A percentile compares a stretch with the other conserved stretches of the same genome.
Conservation (phyloP, 2,888 invertebrate species). For the Spilosoma lubricipeda region DNA sequence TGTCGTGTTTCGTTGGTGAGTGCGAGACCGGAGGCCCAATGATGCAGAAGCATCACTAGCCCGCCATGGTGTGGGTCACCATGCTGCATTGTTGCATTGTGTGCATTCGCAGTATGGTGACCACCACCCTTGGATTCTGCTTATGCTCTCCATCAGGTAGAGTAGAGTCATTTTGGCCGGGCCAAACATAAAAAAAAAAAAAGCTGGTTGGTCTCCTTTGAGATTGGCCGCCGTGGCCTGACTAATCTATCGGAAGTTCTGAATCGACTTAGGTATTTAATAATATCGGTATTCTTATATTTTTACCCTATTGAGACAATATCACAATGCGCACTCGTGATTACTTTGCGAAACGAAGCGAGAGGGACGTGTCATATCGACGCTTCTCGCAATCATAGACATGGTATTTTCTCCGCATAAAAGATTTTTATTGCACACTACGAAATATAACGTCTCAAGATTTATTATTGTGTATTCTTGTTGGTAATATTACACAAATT, state of each 20-base stretch:
- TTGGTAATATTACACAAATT: not conserved
- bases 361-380: not conserved
- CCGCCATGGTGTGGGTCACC: too few species aligned
- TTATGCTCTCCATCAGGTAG: too few species aligned
- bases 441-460: not conserved
- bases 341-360: not conserved
- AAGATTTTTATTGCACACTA: not conserved
- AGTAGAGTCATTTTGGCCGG: too few species aligned
- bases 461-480: not conserved
- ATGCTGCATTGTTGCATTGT: too few species aligned
- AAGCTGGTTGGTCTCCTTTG: too few species aligned
- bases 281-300: not conserved
- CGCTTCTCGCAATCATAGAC: not conserved
- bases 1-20: too few species aligned
- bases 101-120: too few species aligned
- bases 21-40: too few species aligned
- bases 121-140: too few species aligned
- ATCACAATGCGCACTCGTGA: not conserved
- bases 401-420: not conserved
- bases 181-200: too few species aligned
- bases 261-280: not conserved
- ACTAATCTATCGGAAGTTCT: not conserved
- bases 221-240: too few species aligned
- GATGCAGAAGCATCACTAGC: too few species aligned
- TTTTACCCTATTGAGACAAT: not conserved